Base-by-base conservation (phyloP, 2,113 vertebrate genomes). In the Lota lota region DNA sequence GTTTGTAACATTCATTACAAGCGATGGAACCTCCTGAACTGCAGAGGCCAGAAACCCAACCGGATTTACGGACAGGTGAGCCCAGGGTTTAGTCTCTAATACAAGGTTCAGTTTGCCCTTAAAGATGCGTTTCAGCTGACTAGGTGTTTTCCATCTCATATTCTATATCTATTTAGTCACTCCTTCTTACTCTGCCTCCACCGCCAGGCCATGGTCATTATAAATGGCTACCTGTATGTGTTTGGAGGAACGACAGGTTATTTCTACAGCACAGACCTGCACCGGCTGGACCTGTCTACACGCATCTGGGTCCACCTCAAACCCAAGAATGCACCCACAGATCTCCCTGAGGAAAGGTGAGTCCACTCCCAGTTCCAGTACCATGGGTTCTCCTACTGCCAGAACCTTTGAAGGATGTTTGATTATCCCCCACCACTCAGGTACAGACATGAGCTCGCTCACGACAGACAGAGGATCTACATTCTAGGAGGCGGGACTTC, bases 231-330 rank as follows among this genome's bases (percentile, higher is more conserved):
- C 73, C 92, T 99, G 2, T 99, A 99, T 3, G 96, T 99, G 64
- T 99, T 99, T 78, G 97, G 97, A 72, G 97, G 97, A n/a, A 99
- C 97, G 1, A 99, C 97, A 0, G 97, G 97, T 2, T 99, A 99
- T 83, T 93, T 97, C 63, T 99, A 99, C 82, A 99, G 97, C 78
- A 99, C 96, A 0, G 96, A 99, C 81, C 92, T 99, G 0, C 97
- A 99, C 84, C 93, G 94, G 69, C 85, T 99, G 76, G 97, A 99
- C 84, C 94, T 99, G 71, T 95, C 93, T 72, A 97, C 95, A 5
- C 91, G 94, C 3, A 97, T 98, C 51, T 99, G 97, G 97, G 92
- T 90, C 74, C 96, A 98, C 65, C 92, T 99, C 68, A 97, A 98
- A 82, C 96, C 97, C 33, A 95, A 95, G 90, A 98, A 97, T 6